Base-by-base conservation (phyloP, 2,113 vertebrate genomes). In the Prietella phreatophila region DNA sequence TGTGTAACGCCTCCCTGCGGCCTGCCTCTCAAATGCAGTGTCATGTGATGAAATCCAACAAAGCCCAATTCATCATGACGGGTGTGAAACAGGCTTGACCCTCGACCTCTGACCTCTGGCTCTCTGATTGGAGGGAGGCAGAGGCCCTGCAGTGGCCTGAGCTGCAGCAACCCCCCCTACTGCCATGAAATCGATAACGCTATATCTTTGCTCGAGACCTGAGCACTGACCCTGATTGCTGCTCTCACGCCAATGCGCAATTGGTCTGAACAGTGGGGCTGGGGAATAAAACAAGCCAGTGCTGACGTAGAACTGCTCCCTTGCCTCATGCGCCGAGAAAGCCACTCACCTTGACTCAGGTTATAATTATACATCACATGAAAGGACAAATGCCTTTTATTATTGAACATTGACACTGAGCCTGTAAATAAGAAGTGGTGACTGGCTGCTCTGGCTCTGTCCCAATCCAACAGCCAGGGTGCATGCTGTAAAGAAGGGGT, bases 201-300 rank as follows among this genome's bases (percentile, higher is more conserved):
- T 97, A 96, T 97, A 96, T 97, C 96, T 96, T 96, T 97, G 95
- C 96, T 95, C 91, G 95, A 96, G 96, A 96, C 96, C 96, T 95
- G 95, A 92, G 96, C 93, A 88, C 90, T 97, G 96, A 97, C 96
- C 96, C 95, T 95, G 95, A 96, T 96, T 96, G 96, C 96, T 94
- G 95, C 96, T 95, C 95, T 96, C 95, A 95, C 94, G 95, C 96
- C 95, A 94, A 95, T 96, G 95, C 94, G 94, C 96, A 96, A 97
- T 96, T 96, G 96, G 96, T 96, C 96, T 96, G 96, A 97, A 96
- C 95, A 96, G 95, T 91, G 94, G 94, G 94, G 94, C 95, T 95
- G 94, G 94, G 92, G 85, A 86, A 89, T 86, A 93, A 95, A 93
- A 95, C 95, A 96, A 96, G 95, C 95, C 93, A 92, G 94, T 94